Conservation (phyloP, 2,888 invertebrate species). For the Andrena bicolor region DNA sequence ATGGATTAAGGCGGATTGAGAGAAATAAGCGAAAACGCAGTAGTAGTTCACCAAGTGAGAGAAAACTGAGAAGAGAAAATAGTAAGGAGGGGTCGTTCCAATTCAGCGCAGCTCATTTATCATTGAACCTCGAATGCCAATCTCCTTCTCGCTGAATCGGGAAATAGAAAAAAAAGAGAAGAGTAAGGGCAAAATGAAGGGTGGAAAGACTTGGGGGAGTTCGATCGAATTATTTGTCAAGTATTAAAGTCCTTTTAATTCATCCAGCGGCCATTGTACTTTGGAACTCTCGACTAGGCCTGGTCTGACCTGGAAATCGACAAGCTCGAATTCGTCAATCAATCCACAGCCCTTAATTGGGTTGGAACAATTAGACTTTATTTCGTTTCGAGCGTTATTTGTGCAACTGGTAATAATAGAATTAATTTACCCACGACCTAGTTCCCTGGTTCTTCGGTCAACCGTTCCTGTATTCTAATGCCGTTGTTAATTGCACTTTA, state of each 20-base stretch:
- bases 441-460: slow-evolving; percentile 9
- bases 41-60: slow-evolving; percentile 39
- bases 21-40: slow-evolving; percentile 40
- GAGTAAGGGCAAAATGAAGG: slow-evolving; percentile 42
- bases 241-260: slow-evolving; percentile 71
- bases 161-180: slow-evolving; percentile 43
- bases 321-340: slow-evolving; percentile 43
- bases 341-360: slow-evolving; percentile 41
- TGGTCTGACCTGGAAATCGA: slow-evolving; percentile 46
- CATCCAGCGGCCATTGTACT: slow-evolving; percentile 49
- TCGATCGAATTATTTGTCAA: slow-evolving; percentile 66
- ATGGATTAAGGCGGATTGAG: slow-evolving; percentile 50
- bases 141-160: slow-evolving; percentile 63
- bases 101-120: slow-evolving; percentile 72
- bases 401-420: slow-evolving; percentile 14
- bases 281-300: slow-evolving; percentile 25
- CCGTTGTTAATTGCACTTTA: neutral
- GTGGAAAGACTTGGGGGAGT: slow-evolving; percentile 47
- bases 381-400: slow-evolving; percentile 24
- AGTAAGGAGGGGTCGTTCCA: slow-evolving; percentile 62
- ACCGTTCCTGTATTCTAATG: neutral
- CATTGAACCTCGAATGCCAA: slow-evolving; percentile 69
- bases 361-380: slow-evolving; percentile 25
- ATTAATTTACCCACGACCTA: slow-evolving; percentile 37
- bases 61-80: slow-evolving; percentile 54